Base-by-base conservation (phyloP, 2,888 invertebrate species). In the Pheosia gnoma region DNA sequence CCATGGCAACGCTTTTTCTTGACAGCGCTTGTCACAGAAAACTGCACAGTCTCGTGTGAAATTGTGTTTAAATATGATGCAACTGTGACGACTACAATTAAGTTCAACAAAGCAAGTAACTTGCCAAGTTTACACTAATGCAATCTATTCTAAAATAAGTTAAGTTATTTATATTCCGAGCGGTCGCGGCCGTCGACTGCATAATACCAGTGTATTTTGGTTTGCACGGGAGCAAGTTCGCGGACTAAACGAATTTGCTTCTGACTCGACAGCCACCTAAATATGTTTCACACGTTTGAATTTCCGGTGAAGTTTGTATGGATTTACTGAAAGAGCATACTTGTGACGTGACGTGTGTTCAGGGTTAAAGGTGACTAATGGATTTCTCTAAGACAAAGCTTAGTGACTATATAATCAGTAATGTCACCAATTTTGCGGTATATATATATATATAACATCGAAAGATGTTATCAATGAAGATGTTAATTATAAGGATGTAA, bases 151-250 rank as follows among this genome's bases (percentile, higher is more conserved):
- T 55, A 4, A 39, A 55, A 11, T 66, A 66, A 59, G 59, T 38
- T 43, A 61, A 68, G 68, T 66, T 73, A 70, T 75, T 73, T 70
- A 66, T 63, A 68, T 68, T 65, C 65, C 63, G 60, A 10, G 6
- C 36, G 61, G 61, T 59, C 62, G 59, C 54, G 55, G 52, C 57
- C 38, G 53, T 37, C 53, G 53, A 53, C 59, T 68, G 65, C 71
- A 73, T 74, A 75, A 75, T 75, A 60, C 66, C 61, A 60, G 62
- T 75, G 68, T 66, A 68, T 70, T 73, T 76, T 66, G 51, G 64
- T 63, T 65, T 64, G 68, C 59, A 63, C 64, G 13, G 58, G 63
- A 63, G 53, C 64, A 73, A 75, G 60, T 70, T 72, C 55, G 61
- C 37, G 36, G 62, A 60, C 62, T 75, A 73, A 73, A 60, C 62